Conservation (phyloP, 2,888 invertebrate genomes). For the Campoplex nolae region DNA sequence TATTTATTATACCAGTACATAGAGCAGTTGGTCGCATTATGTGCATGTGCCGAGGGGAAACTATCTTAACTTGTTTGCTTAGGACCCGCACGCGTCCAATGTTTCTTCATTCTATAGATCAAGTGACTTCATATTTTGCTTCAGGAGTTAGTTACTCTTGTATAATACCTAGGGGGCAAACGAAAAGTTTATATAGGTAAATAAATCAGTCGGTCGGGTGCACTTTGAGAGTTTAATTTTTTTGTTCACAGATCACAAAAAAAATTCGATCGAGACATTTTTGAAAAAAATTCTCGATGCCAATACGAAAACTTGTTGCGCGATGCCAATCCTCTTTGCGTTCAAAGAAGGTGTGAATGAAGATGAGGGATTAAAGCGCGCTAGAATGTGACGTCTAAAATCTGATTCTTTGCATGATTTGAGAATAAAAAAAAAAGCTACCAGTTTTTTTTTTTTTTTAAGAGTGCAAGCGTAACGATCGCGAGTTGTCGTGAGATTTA, state of each 20-base stretch:
- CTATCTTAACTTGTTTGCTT: conserved; percentile 52
- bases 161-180: not conserved
- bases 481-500: conserved; percentile 76
- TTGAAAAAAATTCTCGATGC: not conserved
- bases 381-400: not conserved
- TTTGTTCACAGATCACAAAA: not conserved
- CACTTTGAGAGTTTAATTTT: not conserved
- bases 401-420: not conserved
- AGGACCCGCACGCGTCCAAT: conserved; percentile 58
- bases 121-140: conserved; percentile 10
- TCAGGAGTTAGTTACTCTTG: not conserved
- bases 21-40: not conserved
- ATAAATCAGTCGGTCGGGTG: not conserved
- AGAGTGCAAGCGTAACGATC: conserved; percentile 72
- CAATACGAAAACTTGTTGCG: too few relatives aligned
- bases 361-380: not conserved
- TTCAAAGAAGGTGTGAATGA: not conserved
- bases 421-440: conserved; percentile 11
- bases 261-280: not conserved
- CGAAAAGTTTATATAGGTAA: not conserved
- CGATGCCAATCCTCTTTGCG: not conserved
- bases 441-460: not conserved
- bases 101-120: conserved; percentile 36
- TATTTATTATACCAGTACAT: not conserved
- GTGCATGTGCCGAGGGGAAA: not conserved